Conservation (phyloP, 2,797 vertebrate species). For the Sebastes minor region DNA sequence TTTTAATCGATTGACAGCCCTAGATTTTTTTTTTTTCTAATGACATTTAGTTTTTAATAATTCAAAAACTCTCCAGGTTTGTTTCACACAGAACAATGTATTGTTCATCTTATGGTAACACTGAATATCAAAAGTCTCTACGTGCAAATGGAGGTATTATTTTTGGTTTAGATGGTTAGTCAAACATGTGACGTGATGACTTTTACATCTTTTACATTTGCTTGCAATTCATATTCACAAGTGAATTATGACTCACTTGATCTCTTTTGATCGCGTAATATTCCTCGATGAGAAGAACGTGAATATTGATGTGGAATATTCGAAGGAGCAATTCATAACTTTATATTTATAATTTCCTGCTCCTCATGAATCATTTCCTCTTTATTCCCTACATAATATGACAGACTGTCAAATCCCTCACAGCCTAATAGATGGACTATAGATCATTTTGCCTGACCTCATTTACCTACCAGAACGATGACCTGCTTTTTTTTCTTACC, state of each 20-base stretch:
- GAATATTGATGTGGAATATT: background rate
- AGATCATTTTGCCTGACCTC: background rate
- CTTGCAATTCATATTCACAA: background rate
- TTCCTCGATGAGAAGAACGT: background rate
- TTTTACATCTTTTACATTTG: too few relatives aligned
- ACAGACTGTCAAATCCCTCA: background rate
- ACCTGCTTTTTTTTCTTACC: background rate
- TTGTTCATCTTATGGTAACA: too few relatives aligned
- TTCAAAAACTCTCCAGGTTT: background rate
- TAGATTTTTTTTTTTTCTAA: background rate
- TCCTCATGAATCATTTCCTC: background rate
- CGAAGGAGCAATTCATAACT: background rate
- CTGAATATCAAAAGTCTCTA: background rate
- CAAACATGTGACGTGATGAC: background rate
- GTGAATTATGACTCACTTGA: background rate
- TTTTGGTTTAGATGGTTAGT: background rate
- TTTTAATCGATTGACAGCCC: too few relatives aligned
- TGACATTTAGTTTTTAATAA: background rate
- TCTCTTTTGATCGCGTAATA: too few relatives aligned
- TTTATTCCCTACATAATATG: background rate
- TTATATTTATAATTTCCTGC: too few relatives aligned
- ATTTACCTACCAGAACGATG: background rate
- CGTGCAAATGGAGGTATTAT: too few relatives aligned
- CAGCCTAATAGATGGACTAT: background rate
- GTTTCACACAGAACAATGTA: background rate